Evolutionary conservation across 1,140 invertebrate species (phyloP).

Genomic region (Drosophila parabipectinata): DNA sequence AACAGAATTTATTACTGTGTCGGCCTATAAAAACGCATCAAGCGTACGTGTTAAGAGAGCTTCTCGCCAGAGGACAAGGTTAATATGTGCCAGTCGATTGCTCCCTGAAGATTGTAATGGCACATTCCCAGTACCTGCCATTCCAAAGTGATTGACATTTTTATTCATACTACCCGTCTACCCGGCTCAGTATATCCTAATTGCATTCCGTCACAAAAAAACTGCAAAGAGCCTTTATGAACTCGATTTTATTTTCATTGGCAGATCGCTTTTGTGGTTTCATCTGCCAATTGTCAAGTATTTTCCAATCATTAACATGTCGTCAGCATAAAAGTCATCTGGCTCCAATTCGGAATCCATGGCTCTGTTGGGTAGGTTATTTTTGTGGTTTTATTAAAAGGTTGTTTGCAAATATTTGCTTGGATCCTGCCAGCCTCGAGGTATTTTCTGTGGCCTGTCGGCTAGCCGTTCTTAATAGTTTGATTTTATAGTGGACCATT

Average conservation of each 20-base stretch:
- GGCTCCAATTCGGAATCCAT: slow-evolving; percentile 17
- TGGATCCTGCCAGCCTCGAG: neutral
- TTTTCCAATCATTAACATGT: slow-evolving; percentile 55
- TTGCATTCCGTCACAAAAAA: slow-evolving; percentile 53
- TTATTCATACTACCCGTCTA: slow-evolving; percentile 20
- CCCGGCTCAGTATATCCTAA: slow-evolving; percentile 27
- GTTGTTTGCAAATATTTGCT: slow-evolving; percentile 43
- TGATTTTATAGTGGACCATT: slow-evolving; percentile 52
- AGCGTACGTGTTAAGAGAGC: slow-evolving; percentile 49
- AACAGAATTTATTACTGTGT: slow-evolving; percentile 51
- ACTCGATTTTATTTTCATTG: slow-evolving; percentile 11
- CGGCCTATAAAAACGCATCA: slow-evolving; percentile 70
- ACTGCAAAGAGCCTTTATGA: slow-evolving; percentile 25
- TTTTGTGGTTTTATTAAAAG: slow-evolving; percentile 54
- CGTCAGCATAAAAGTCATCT: slow-evolving; percentile 57
- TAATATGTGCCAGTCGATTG: slow-evolving; percentile 23
- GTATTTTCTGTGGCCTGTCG: slow-evolving; percentile 3
- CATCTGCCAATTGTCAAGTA: slow-evolving; percentile 26
- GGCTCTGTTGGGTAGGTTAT: slow-evolving; percentile 14
- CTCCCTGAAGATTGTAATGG: neutral
- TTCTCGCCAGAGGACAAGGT: slow-evolving; percentile 16
- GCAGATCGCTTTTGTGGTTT: slow-evolving; percentile 37
- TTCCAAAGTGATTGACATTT: slow-evolving; percentile 39
- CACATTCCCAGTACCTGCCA: slow-evolving; percentile 1
- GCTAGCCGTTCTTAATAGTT: slow-evolving; percentile 37